phyloP scores from a whole-genome alignment of 2,113 vertebrate genomes.

The Pelvicachromis taeniatus region DNA sequence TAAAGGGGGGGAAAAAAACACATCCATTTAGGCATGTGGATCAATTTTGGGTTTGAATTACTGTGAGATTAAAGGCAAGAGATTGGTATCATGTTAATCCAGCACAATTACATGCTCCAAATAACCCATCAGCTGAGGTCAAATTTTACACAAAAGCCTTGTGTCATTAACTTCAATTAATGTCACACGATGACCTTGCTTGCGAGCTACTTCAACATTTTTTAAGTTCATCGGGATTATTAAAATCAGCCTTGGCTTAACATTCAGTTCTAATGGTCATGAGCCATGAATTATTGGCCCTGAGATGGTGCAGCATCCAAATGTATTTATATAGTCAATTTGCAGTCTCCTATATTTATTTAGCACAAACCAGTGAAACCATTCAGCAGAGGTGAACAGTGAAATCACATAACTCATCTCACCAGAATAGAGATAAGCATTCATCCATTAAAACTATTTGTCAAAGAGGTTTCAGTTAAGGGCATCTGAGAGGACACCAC shows the following conservation, averaged over 20 bases:
- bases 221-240: conserved; percentile 47
- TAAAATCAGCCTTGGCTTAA: conserved; percentile 32
- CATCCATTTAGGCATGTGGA: conserved; percentile 33
- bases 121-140: conserved; percentile 16
- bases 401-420: conserved; percentile 66
- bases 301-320: conserved; percentile 12
- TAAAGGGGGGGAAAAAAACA: background rate
- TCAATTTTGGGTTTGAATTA: conserved; percentile 54
- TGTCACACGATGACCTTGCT: conserved; percentile 57
- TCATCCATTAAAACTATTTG: conserved; percentile 66
- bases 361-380: conserved; percentile 60
- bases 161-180: conserved; percentile 36
- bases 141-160: conserved; percentile 13
- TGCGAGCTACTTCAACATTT: conserved; percentile 22
- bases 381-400: conserved; percentile 70
- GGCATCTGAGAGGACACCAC: conserved; percentile 40
- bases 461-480: conserved; percentile 55
- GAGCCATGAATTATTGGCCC: conserved; percentile 66
- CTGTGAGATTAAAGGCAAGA: conserved; percentile 44
- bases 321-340: conserved; percentile 57
- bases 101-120: conserved; percentile 32
- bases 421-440: conserved; percentile 66
- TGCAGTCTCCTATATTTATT: conserved; percentile 57
- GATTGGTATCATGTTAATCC: conserved; percentile 56
- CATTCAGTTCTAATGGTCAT: conserved; percentile 25